A percentile compares a stretch with the other conserved stretches of the same genome.
phyloP scores from a whole-genome alignment of 2,797 vertebrate species.

The Pagetopsis macropterus region DNA sequence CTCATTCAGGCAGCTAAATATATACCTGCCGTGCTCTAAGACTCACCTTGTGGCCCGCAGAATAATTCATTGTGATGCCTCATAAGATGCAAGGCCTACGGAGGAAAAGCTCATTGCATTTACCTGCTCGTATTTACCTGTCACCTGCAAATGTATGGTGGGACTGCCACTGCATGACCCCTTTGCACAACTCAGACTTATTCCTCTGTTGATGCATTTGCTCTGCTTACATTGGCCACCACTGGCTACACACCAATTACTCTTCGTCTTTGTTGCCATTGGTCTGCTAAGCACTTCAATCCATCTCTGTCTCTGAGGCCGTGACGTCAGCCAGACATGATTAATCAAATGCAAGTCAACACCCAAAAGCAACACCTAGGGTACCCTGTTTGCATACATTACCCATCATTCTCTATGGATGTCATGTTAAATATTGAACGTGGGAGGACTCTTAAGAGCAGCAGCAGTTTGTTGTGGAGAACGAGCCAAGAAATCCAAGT shows the following conservation, averaged over 20 bases:
- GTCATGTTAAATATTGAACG: conserved; percentile 46
- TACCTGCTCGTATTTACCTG: conserved; percentile 74
- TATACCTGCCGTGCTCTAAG: conserved; percentile 52
- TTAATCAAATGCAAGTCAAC: conserved; percentile 74
- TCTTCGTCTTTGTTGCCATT: conserved; percentile 83
- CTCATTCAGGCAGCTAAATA: conserved; percentile 46
- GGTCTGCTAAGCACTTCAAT: conserved; percentile 86
- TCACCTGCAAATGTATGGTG: conserved; percentile 74
- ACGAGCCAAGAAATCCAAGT: conserved; percentile 26
- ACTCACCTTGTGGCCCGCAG: conserved; percentile 63
- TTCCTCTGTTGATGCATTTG: conserved; percentile 79
- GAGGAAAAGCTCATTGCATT: conserved; percentile 59
- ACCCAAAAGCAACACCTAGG: conserved; percentile 68
- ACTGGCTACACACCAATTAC: conserved; percentile 81
- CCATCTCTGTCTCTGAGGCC: conserved; percentile 81
- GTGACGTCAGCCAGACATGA: conserved; percentile 73
- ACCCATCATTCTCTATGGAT: conserved; percentile 51
- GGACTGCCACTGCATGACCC: conserved; percentile 70
- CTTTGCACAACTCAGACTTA: conserved; percentile 65
- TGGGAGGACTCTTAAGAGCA: conserved; percentile 3
- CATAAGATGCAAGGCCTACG: conserved; percentile 59
- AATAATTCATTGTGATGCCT: conserved; percentile 73
- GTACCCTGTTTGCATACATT: conserved; percentile 51
- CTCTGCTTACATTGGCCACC: conserved; percentile 80
- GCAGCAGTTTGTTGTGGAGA: conserved; percentile 26